Evolutionary conservation across 2,888 invertebrate genomes (phyloP).

Genomic region (Meiosimyza decipiens): DNA sequence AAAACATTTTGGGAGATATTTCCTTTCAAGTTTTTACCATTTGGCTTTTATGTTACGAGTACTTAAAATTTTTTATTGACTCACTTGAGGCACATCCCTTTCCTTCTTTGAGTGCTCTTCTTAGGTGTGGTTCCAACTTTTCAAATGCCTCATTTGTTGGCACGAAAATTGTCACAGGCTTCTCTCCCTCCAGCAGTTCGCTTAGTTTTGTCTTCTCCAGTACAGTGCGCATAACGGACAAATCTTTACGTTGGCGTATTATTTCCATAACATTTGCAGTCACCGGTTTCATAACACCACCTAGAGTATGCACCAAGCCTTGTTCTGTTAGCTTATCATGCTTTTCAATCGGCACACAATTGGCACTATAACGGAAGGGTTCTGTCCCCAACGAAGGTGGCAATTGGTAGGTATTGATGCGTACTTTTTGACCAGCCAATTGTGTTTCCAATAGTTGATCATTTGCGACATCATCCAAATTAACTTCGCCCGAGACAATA

Average conservation of each 20-base stretch:
- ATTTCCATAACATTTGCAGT: slow-evolving; percentile 71
- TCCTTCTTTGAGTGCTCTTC: slow-evolving; percentile 70
- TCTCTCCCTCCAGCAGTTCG: slow-evolving; percentile 68
- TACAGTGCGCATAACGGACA: slow-evolving; percentile 70
- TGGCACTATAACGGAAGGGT: slow-evolving; percentile 70
- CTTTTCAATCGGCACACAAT: slow-evolving; percentile 74
- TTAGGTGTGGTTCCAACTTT: slow-evolving; percentile 69
- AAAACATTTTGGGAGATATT: no score
- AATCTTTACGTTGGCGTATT: slow-evolving; percentile 70
- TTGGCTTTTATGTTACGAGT: no score
- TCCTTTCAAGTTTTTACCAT: no score
- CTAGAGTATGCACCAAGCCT: slow-evolving; percentile 75
- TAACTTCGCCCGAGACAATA: slow-evolving; percentile 70
- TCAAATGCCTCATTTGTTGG: slow-evolving; percentile 76
- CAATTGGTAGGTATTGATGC: slow-evolving; percentile 63
- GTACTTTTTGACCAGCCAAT: slow-evolving; percentile 60
- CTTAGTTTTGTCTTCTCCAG: slow-evolving; percentile 71
- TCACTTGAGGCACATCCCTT: slow-evolving; percentile 73
- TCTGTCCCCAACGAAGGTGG: slow-evolving; percentile 55
- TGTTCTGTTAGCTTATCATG: slow-evolving; percentile 74
- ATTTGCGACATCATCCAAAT: slow-evolving; percentile 71
- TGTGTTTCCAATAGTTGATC: slow-evolving; percentile 68
- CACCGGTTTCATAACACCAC: slow-evolving; percentile 71
- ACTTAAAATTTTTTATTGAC: slow-evolving; percentile 48
- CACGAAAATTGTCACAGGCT: slow-evolving; percentile 74